These are phyloP conservation scores for Eulacestoma nigropectus DNA, from an alignment of 2,113 vertebrate species.

Conservation along the genomic window DNA sequence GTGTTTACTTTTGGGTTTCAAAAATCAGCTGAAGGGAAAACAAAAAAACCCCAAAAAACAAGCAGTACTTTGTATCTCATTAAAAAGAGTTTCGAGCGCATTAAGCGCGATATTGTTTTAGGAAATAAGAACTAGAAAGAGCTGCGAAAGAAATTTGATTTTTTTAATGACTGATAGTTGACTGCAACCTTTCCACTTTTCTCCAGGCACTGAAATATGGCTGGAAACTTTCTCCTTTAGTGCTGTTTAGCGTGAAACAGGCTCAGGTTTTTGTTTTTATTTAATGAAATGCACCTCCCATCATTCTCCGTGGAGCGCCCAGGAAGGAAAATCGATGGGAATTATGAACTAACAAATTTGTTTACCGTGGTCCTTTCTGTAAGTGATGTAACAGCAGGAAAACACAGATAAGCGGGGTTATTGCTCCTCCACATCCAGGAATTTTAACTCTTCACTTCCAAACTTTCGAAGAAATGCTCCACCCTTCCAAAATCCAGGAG, in stretches of 20 bases:
- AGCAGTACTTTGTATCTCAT: conserved; percentile 60
- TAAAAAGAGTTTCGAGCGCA: conserved; percentile 36
- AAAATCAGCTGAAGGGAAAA: conserved; percentile 60
- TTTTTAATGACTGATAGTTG: conserved; percentile 12
- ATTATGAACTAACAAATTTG: neutral
- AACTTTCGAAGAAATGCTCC: neutral
- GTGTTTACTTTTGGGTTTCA: conserved; percentile 60
- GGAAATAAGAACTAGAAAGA: conserved; percentile 15
- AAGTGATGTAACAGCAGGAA: neutral
- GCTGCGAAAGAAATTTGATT: neutral
- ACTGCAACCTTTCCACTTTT: neutral
- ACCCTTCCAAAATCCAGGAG: neutral
- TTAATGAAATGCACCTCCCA: neutral
- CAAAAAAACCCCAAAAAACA: neutral
- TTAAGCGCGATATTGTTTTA: conserved; percentile 37
- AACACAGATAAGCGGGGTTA: neutral
- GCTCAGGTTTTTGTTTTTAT: neutral
- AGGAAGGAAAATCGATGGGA: neutral
- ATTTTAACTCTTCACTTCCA: neutral
- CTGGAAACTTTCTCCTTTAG: neutral
- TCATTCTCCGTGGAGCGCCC: neutral
- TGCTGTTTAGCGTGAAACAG: neutral
- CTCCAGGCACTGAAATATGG: neutral
- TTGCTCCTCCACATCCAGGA: neutral
- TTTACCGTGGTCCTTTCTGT: neutral